Evolutionary conservation across 2,888 invertebrate genomes (phyloP), one percentile per base, ranked within the genome.

Genomic region (Hartigia nigra): DNA sequence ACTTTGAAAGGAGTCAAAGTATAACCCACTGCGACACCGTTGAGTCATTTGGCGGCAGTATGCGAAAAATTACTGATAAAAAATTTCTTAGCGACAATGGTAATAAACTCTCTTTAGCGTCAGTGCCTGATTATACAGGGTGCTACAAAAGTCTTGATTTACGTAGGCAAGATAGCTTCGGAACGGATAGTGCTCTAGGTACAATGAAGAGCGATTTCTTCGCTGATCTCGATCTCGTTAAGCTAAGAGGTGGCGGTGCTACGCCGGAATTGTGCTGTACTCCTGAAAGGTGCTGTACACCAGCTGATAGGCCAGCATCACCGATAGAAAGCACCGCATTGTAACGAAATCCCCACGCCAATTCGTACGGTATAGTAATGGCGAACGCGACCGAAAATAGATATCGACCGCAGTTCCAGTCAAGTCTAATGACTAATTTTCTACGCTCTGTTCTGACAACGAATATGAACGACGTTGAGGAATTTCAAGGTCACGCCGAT

Each of bases 201-300:
- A 91, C 91, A 0, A 91, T 91, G 91, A 90, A 88, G 75, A 91
- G 91, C 79, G 91, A 91, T 77, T 91, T 91, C 76, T 91, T 91
- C 74, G 87, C 90, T 12, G 91, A 91, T 36, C 84, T 91, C 55
- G 91, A 91, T 82, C 88, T 91, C 32, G 87, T 85, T 74, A 91
- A 88, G 75, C 82, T 91, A 35, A 83, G 89, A 76, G 89, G 90
- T 55, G 84, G 70, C 77, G 85, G 82, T 77, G 85, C 82, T 75
- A 85, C 86, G 11, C 86, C 88, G 31, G 90, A 90, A 23, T 81
- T 90, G 75, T 90, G 89, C 75, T 87, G 87, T 77, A 87, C 86
- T 36, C 81, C 88, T 9, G 91, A 90, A 70, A 86, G 87, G 34
- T 89, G 88, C 81, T 86, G 88, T 74, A 83, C 88, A n/a, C 82